These are phyloP conservation scores for Zoanthus solanderi DNA, from an alignment of 92 coral and sea anemone species.

Conservation along the genomic window DNA sequence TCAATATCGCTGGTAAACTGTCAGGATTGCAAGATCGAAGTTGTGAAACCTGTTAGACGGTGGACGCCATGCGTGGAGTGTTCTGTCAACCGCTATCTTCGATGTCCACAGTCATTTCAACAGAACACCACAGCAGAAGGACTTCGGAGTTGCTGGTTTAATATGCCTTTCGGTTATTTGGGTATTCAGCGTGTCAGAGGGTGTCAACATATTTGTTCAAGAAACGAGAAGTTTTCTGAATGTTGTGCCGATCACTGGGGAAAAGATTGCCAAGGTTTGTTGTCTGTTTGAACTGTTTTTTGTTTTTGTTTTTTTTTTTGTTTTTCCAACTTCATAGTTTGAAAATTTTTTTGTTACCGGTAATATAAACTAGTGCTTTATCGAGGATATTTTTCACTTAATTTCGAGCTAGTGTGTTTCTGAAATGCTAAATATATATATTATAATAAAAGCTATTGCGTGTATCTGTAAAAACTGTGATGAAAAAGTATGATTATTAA, in stretches of 20 bases:
- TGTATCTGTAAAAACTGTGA: too few species aligned
- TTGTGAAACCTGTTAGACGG: neutral
- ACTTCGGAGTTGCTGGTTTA: slow-evolving; percentile 38
- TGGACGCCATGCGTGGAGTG: slow-evolving; percentile 72
- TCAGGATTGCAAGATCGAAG: slow-evolving; percentile 30
- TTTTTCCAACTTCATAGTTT: neutral
- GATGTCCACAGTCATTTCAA: slow-evolving; percentile 65
- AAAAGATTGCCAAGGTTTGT: slow-evolving; percentile 80
- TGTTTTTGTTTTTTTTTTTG: neutral
- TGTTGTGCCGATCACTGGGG: slow-evolving; percentile 91
- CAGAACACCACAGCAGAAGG: slow-evolving; percentile 68
- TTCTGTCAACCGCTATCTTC: slow-evolving; percentile 56
- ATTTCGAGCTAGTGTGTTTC: too few species aligned
- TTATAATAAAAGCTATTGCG: too few species aligned
- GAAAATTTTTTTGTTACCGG: too few species aligned
- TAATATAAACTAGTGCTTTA: too few species aligned
- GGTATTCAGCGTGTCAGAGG: slow-evolving; percentile 64
- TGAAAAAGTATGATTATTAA: too few species aligned
- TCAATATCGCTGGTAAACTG: neutral
- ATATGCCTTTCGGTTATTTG: slow-evolving; percentile 57
- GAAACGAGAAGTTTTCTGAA: slow-evolving; percentile 34
- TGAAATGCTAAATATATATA: too few species aligned
- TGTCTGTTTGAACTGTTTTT: too few species aligned
- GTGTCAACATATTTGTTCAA: slow-evolving; percentile 76
- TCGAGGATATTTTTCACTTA: too few species aligned